These are phyloP conservation scores for Epinephelus cyanopodus DNA, from an alignment of 2,113 vertebrate species.

Conservation along the genomic window DNA sequence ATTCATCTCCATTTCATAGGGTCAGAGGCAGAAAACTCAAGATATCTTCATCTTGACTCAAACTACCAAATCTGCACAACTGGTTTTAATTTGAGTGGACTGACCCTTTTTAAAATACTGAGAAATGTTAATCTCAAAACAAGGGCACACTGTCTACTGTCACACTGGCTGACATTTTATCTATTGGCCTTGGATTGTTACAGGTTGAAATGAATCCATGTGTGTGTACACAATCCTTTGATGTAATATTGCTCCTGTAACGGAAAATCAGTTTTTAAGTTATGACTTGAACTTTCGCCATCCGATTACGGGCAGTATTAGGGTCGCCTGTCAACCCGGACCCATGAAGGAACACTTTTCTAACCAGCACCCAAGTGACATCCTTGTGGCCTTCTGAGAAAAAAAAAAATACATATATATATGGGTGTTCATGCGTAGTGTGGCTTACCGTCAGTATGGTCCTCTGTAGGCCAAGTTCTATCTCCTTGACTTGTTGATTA, in stretches of 20 bases:
- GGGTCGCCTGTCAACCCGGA: conserved; percentile 28
- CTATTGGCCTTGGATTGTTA: conserved; percentile 43
- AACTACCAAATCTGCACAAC: conserved; percentile 14
- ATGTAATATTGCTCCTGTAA: conserved; percentile 28
- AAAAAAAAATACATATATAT: background rate
- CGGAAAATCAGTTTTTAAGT: conserved; percentile 3
- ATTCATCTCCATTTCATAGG: background rate
- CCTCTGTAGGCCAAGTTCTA: conserved; percentile 40
- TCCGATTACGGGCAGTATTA: conserved; percentile 27
- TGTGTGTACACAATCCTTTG: conserved; percentile 31
- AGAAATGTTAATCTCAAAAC: conserved; percentile 28
- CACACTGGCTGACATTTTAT: conserved; percentile 38
- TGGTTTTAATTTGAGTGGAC: background rate
- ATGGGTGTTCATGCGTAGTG: conserved; percentile 43
- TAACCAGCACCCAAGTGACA: conserved; percentile 69
- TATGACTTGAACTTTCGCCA: conserved; percentile 40
- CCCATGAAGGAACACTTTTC: conserved; percentile 42
- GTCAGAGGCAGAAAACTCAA: background rate
- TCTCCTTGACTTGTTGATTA: conserved; percentile 61
- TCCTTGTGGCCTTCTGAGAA: conserved; percentile 71
- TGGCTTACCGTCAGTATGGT: conserved; percentile 59
- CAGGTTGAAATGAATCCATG: conserved; percentile 8
- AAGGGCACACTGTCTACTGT: conserved; percentile 30
- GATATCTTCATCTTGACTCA: background rate
- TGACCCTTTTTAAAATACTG: conserved; percentile 25